Evolutionary conservation across 2,113 vertebrate genomes (phyloP), one percentile per base, ranked within the genome.

Genomic region (Corapipo altera): DNA sequence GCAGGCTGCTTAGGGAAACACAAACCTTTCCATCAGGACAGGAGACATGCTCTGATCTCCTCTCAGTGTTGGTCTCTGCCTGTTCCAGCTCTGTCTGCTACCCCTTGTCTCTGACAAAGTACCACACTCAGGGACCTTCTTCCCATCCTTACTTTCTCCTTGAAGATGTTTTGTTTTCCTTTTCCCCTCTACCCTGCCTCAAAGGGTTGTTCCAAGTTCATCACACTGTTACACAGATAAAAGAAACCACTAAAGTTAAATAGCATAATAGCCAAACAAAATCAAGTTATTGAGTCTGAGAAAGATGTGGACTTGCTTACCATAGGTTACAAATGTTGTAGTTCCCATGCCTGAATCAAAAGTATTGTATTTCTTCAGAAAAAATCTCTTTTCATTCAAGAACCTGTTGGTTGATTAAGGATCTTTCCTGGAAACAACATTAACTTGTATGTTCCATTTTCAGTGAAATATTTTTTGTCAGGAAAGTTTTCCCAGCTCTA

Each of bases 1-100:
- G 59, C 64, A 75, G 70, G 83, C 80, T 89, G 93, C 91, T 95
- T 74, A 91, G 85, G 73, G 79, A 86, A 88, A 83, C 61, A 67
- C 57, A 77, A 41, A 67, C 43, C 88, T 59, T 18, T 93, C 95
- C 82, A 46, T 80, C 92, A 93, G 88, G 21, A 35, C n/a, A 73
- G 51, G 44, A 77, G 57, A 44, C 20, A 2, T 4, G 43, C 73
- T 86, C 70, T 94, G 75, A 69, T 85, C 88, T 65, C 52, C 58
- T 88, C 65, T 44, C 72, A 11, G 69, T 3, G 55, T 2, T 67
- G 64, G 8, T 43, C 51, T 65, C 84, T 79, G 55, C 79, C 78
- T 76, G 8, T 24, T 77, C 46, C 62, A 79, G 49, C 85, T 85
- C 39, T 46, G 3, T 58, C 15, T 35, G n/a, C 71, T 54, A 0